These are phyloP conservation scores for Fratercula arctica DNA, from an alignment of 2,797 vertebrate genomes.

Conservation along the genomic window DNA sequence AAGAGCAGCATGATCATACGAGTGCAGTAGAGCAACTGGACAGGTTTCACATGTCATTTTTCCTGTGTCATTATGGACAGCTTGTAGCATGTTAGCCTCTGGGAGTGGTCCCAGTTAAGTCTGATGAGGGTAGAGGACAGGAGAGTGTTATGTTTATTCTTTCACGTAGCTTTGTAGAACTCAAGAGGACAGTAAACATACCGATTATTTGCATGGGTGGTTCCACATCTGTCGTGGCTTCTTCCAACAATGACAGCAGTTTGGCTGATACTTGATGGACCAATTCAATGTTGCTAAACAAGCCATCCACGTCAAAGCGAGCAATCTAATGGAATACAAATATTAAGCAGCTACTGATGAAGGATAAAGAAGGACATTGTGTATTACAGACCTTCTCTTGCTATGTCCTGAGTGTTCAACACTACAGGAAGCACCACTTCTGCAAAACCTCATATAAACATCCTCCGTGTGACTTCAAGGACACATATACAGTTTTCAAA, in stretches of 20 bases:
- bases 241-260: slow-evolving; percentile 86
- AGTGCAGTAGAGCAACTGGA: slow-evolving; percentile 11
- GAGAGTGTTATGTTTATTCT: slow-evolving; percentile 41
- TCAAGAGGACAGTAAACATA: slow-evolving; percentile 75
- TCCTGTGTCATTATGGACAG: slow-evolving; percentile 9
- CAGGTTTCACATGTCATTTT: not conserved
- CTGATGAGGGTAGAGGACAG: not conserved
- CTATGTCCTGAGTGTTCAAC: not conserved
- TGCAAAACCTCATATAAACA: slow-evolving; percentile 7
- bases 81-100: not conserved
- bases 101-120: not conserved
- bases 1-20: not conserved
- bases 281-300: slow-evolving; percentile 96
- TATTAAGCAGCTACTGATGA: slow-evolving; percentile 14
- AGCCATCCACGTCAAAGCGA: slow-evolving; percentile 86
- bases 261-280: slow-evolving; percentile 89
- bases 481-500: not conserved
- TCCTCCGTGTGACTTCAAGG: slow-evolving; percentile 34
- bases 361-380: slow-evolving; percentile 9
- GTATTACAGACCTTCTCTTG: not conserved
- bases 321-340: slow-evolving; percentile 81
- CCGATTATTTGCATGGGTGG: slow-evolving; percentile 88
- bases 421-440: not conserved
- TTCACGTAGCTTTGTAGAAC: slow-evolving; percentile 26
- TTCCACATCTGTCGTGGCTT: slow-evolving; percentile 86